Evolutionary conservation across 2,113 vertebrate species (phyloP), one percentile per base, ranked within the genome.

Genomic region (Paratilapia polleni): DNA sequence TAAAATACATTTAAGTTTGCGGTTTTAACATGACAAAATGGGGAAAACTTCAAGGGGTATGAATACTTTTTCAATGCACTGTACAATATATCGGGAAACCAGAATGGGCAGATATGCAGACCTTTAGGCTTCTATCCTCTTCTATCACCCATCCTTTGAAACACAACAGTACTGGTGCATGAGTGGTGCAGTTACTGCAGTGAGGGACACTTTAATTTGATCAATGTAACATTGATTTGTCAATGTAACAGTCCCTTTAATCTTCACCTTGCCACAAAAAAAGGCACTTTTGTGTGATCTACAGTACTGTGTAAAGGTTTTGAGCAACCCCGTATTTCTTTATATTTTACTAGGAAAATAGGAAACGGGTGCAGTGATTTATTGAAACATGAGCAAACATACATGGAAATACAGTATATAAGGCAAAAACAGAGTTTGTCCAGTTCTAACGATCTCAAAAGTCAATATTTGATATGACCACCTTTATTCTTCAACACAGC

Each of bases 121-220:
- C 22, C 60, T 64, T 49, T 41, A 13, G 76, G 68, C 31, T 19
- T 82, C 20, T 4, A 17, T 17, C 43, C 43, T 73, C 66, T 52
- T 52, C 6, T 73, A 31, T 52, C 28, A 52, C 20, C 66, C 26
- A 8, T 20, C 43, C 66, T 52, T 49, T 59, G 74, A 80, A 79
- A 77, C 56, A 70, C 12, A 62, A 66, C 58, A 82, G 64, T 24
- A 24, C 73, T 76, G 73, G 66, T n/a, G 66, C 66, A 73, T 73
- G 43, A 73, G 43, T 31, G 66, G 66, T 31, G 10, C 15, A 49
- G 43, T 31, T 2, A 73, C 11, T 73, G 43, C 17, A 73, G 43
- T 52, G 66, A 73, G 52, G 66, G 19, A 73, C 66, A 52, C 66
- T 73, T 52, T 20, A 1, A 73, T n/a, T 73, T 73, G 66, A 73